Conservation (phyloP, 2,113 vertebrate genomes). For the Labeo rohita region DNA sequence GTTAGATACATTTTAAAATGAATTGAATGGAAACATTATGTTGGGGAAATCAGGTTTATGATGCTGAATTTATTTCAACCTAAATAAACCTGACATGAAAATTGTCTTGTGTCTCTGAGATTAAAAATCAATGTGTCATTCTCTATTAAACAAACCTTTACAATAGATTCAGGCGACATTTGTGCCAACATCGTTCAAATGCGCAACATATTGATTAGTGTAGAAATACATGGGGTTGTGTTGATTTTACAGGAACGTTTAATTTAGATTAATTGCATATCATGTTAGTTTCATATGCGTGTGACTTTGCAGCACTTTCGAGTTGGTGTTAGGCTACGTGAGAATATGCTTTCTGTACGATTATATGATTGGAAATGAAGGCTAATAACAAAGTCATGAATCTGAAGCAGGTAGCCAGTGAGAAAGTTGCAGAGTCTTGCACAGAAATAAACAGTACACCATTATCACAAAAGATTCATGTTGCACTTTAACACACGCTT, state of each 20-base stretch:
- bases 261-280: not conserved
- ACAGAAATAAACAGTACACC: no score
- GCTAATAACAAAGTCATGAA: no score
- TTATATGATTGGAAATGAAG: no score
- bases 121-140: not conserved
- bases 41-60: conserved; percentile 61
- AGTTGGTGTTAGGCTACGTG: not conserved
- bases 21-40: conserved; percentile 27
- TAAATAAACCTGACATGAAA: conserved; percentile 65
- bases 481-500: no score
- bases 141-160: not conserved
- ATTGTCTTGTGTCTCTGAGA: not conserved
- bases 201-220: not conserved
- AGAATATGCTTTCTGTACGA: not conserved
- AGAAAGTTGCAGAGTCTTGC: no score
- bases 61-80: conserved; percentile 62
- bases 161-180: not conserved
- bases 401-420: not conserved
- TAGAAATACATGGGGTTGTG: not conserved
- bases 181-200: not conserved
- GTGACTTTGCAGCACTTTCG: not conserved
- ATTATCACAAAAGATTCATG: no score
- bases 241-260: not conserved
- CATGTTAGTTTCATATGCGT: not conserved
- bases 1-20: conserved; percentile 65